Base-by-base conservation (phyloP, 2,888 invertebrate species). In the Eilema depressum region DNA sequence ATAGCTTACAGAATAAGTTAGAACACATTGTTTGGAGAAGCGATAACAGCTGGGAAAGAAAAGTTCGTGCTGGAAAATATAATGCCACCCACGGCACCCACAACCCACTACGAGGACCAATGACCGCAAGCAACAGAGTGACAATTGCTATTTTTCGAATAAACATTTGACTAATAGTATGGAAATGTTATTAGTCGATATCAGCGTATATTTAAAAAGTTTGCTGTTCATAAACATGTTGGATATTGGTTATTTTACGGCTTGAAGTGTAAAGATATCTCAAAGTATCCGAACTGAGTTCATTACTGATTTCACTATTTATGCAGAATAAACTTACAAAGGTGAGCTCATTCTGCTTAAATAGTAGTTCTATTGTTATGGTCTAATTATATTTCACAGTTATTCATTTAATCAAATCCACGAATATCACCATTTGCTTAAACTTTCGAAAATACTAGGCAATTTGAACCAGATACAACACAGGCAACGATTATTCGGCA, bases 1-100 rank as follows among this genome's bases (percentile, higher is more conserved):
- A 71, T 81, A 78, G 61, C 76, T 81, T 81, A 83, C 66, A 73
- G 73, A 83, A 81, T 81, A 80, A 83, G 83, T 81, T 69, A 71
- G 66, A 75, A 72, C 71, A 75, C 74, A 75, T 81, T 80, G 71
- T 71, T 71, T 71, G 63, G 66, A 68, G 80, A 79, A 68, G 66
- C 79, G 71, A 81, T 79, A 81, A 76, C 79, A 81, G 72, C 73
- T 83, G 74, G 61, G 64, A 56, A 71, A 70, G 41, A 70, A 76
- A 83, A 81, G 72, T 80, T 83, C 53, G 61, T 69, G 61, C 28
- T 62, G 64, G 37, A 20, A 70, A 77, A 75, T 75, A 74, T 77
- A 62, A 70, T 64, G 25, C 25, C 70, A 60, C 67, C 72, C 57
- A 30, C 25, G 25, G n/a, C 70, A 60, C 67, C 72, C 57, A 30